A percentile compares a stretch with the other conserved stretches of the same genome.
These are phyloP conservation scores for Pogoniulus pusillus DNA, from an alignment of 2,797 vertebrate species.

Conservation along the genomic window DNA sequence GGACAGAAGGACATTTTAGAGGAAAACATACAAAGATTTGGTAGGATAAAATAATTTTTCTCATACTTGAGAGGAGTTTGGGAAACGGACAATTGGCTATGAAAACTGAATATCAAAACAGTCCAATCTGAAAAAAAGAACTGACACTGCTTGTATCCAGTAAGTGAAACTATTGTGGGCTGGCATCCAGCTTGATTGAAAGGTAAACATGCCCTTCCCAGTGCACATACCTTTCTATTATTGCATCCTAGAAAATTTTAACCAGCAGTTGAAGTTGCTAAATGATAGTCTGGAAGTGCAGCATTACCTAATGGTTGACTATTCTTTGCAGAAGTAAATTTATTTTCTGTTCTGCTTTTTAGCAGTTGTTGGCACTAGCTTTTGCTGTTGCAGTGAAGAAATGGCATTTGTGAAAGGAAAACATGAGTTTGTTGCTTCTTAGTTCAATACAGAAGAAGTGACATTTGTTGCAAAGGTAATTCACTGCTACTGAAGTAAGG, in stretches of 20 bases:
- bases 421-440: background rate
- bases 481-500: background rate
- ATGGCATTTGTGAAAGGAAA: background rate
- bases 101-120: conserved; percentile 8
- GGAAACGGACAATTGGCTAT: background rate
- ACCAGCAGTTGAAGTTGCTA: background rate
- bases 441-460: background rate
- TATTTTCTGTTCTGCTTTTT: conserved; percentile 5
- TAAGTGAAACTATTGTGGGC: background rate
- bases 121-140: conserved; percentile 6
- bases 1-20: background rate
- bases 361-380: background rate
- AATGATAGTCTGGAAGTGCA: background rate
- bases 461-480: background rate
- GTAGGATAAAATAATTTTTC: conserved; percentile 11
- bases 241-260: conserved; percentile 33
- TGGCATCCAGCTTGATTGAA: background rate
- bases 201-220: conserved; percentile 44
- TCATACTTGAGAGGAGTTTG: background rate
- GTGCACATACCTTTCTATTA: conserved; percentile 29
- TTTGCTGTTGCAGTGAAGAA: background rate
- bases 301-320: background rate
- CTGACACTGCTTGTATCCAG: background rate
- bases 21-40: background rate
- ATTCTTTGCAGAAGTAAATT: background rate